Base-by-base conservation (phyloP, 1,140 invertebrate genomes). In the Probaryconus sp. region DNA sequence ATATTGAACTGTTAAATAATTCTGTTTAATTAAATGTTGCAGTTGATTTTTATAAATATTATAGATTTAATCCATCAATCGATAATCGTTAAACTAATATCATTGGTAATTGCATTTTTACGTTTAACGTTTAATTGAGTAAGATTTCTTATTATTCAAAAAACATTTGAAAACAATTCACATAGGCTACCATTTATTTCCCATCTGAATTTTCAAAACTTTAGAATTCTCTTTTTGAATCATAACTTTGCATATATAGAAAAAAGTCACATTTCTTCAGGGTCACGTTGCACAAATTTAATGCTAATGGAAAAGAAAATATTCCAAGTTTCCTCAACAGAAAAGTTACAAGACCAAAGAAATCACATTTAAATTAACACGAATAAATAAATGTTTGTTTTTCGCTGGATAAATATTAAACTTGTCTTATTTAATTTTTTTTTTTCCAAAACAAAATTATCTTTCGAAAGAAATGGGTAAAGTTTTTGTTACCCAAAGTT, bases 261-360 rank as follows among this genome's bases (percentile, higher is more conserved):
- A 26, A 50, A 43, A 63, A 40, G 33, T 51, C 37, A 51, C 47
- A 51, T 51, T 63, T 63, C 58, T 63, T 51, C 11, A 31, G 28
- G 38, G 45, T 51, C 45, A 63, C 47, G 42, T 47, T 47, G 26
- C 43, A 9, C 42, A 48, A 60, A 58, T 58, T 58, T 58, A 45
- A 45, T 33, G 40, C 53, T 58, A 45, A 60, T 60, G 56, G 43
- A 11, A 35, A 60, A 60, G 31, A 48, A 60, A 60, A 37, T 38
- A 60, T 37, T 60, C 42, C 11, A 45, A 58, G 42, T 56, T 60
- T 24, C 38, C 48, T 14, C 14, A 31, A 10, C 10, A 9, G 13
- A 1, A 42, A 18, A 9, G n/a, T 38, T 9, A 55, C 21, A 42
- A 5, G 14, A 13, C 9, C 13, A 40, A 38, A 26, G 28, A 11